Base-by-base conservation (phyloP, 1,140 invertebrate genomes). In the Elysia chlorotica region DNA sequence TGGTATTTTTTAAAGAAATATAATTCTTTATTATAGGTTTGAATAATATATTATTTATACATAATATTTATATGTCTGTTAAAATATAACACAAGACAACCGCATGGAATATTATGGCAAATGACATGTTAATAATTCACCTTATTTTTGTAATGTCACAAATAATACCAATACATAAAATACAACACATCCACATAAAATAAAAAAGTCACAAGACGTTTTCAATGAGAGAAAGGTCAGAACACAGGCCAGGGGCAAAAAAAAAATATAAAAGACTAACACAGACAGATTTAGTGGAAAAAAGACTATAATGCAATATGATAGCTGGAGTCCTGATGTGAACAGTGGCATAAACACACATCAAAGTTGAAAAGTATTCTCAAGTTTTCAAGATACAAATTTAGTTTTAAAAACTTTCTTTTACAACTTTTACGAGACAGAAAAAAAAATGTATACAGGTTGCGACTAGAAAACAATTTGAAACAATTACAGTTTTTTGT, bases 201-300 rank as follows among this genome's bases (percentile, higher is more conserved):
- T n/a, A n/a, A n/a, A n/a, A n/a, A n/a, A n/a, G n/a, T n/a, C n/a
- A n/a, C n/a, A n/a, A n/a, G n/a, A n/a, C n/a, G n/a, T n/a, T n/a
- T n/a, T n/a, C 95, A 41, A 94, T 95, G 78, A 94, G 95, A 67
- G 84, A 79, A 14, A 87, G 84, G 70, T 81, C 83, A 67, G 66
- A 82, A 72, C 80, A 79, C 38, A 82, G 76, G 33, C 76, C 77
- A 65, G 81, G 90, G 91, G 78, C 91, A 36, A 5, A 97, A 98
- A 59, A 92, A 93, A 78, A 92, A 93, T 82, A 85, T 93, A 54
- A 90, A 93, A 86, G 90, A 95, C 35, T 88, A 96, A 35, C 92
- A 95, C 38, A 66, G 38, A 17, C 38, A 41, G 65, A 48, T 65
- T 37, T 2, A 4, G 30, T 48, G n/a, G 10, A n/a, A 48, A n/a